A percentile compares a stretch with the other conserved stretches of the same genome.
Evolutionary conservation across 2,113 vertebrate genomes (phyloP).

Genomic region (Siniperca chuatsi): DNA sequence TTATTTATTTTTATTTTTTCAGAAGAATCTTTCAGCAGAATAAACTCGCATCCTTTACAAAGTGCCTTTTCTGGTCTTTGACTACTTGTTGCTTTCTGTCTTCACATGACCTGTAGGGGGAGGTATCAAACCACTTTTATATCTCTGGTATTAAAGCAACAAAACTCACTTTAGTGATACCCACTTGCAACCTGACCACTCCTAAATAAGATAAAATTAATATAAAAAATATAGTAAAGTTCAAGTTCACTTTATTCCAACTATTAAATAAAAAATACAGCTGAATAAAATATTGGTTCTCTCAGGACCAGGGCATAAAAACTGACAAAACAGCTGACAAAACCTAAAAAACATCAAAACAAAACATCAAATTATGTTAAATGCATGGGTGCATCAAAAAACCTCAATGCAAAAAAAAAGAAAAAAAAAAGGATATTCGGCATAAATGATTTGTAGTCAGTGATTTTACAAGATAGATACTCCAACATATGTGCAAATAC

Average conservation of each 20-base stretch:
- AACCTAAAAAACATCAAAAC: background rate
- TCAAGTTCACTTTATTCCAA: background rate
- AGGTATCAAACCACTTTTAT: conserved; percentile 23
- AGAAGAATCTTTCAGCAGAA: background rate
- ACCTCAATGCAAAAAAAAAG: too few relatives aligned
- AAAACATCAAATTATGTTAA: background rate
- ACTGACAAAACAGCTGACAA: background rate
- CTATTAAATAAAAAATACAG: background rate
- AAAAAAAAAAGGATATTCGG: background rate
- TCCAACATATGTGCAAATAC: background rate
- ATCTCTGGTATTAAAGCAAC: background rate
- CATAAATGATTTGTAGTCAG: background rate
- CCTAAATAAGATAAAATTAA: background rate
- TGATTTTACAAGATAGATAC: background rate
- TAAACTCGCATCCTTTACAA: background rate
- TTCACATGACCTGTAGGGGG: conserved; percentile 55
- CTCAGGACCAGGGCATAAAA: background rate
- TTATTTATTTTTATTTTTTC: background rate
- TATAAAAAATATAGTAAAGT: background rate
- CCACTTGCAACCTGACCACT: background rate
- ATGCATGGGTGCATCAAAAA: background rate
- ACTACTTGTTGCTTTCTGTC: conserved; percentile 35
- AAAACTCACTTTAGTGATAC: background rate
- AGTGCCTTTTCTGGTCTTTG: background rate
- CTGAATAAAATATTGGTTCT: background rate